Conservation (phyloP, 2,888 invertebrate genomes). For the Elgonia sp. region DNA sequence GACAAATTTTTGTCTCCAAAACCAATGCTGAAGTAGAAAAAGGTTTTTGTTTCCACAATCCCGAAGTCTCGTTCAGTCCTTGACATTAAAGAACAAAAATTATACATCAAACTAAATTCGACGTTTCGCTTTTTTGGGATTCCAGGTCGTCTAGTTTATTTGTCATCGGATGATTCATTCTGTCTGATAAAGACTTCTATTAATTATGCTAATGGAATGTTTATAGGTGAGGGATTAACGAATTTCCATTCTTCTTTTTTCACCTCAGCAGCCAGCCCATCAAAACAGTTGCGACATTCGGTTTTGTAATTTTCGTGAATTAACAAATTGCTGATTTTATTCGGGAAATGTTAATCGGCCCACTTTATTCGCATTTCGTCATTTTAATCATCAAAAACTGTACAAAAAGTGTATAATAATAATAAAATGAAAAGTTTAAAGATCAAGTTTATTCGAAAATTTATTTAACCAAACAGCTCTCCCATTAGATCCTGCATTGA, state of each 20-base stretch:
- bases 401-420: background rate
- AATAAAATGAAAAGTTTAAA: background rate
- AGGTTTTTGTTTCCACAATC: slow-evolving; percentile 42
- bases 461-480: background rate
- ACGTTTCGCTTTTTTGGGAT: slow-evolving; percentile 41
- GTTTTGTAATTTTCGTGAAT: slow-evolving; percentile 33
- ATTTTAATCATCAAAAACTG: too few species aligned
- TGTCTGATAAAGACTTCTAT: slow-evolving; percentile 31
- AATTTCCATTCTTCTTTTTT: slow-evolving; percentile 2
- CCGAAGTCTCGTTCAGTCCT: slow-evolving; percentile 40
- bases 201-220: slow-evolving; percentile 54
- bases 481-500: background rate
- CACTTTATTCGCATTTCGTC: too few species aligned
- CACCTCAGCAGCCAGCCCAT: slow-evolving; percentile 12
- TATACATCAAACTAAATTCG: slow-evolving; percentile 22
- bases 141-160: slow-evolving; percentile 27
- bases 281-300: slow-evolving; percentile 2
- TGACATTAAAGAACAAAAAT: slow-evolving; percentile 58
- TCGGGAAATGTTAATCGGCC: slow-evolving; percentile 10
- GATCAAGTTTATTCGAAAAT: background rate
- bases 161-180: slow-evolving; percentile 47
- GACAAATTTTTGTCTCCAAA: too few species aligned
- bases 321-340: slow-evolving; percentile 8
- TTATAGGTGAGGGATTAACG: slow-evolving; percentile 37
- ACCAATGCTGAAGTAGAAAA: slow-evolving; percentile 21